Base-by-base conservation (phyloP, 2,888 invertebrate genomes). In the Hymenopus coronatus region DNA sequence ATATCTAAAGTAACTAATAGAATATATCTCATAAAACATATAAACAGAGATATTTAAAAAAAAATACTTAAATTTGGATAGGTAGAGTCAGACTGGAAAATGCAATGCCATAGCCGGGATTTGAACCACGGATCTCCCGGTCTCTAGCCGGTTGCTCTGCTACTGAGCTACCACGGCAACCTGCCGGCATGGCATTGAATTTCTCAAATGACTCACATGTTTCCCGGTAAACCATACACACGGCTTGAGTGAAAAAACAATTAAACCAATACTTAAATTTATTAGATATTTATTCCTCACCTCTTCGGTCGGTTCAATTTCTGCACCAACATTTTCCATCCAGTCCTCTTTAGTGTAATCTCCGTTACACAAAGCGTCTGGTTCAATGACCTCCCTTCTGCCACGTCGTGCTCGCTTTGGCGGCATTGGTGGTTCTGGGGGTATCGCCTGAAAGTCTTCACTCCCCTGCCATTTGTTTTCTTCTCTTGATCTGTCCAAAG, bases 341-440 rank as follows among this genome's bases (percentile, higher is more conserved):
- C 90, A 90, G 82, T 90, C 90, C 46, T 90, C 89, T 84, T 90
- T 89, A 14, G 90, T 88, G 85, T 89, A 88, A 46, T 89, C 85
- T 25, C 90, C 90, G 84, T 90, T 90, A 87, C 88, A 89, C 70
- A 88, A 54, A 27, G 84, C 28, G 33, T 87, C 85, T 83, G 86
- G 88, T 70, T 70, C 54, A n/a, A 83, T 84, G 46, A 33, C 54
- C 28, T 90, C 88, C 28, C 83, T 85, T 20, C 88, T 54, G 88
- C 93, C 94, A 88, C 92, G 92, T 33, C 93, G 93, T 88, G 91
- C 92, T 82, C 93, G 91, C 88, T 91, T 92, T 46, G 92, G 91
- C 27, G 93, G 92, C 83, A 91, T 91, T 6, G 93, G 94, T 82
- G 91, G 91, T 92, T 92, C 54, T 3, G 89, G 92, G 92, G 30